Base-by-base conservation (phyloP, 1,140 invertebrate genomes). In the Plutomurus gul region DNA sequence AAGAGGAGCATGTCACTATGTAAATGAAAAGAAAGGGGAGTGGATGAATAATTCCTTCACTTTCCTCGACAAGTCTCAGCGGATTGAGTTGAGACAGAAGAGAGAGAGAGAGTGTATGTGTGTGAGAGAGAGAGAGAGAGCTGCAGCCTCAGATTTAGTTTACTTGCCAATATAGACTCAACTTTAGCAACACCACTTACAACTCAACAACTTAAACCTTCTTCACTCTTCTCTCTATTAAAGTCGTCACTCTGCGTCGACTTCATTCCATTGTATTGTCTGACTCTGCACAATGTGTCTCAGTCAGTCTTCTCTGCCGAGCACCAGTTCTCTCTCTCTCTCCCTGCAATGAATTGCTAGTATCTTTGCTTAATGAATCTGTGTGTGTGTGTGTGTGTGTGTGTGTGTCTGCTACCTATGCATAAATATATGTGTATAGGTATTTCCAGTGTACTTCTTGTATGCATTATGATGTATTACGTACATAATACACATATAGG, bases 11-110 rank as follows among this genome's bases (percentile, higher is more conserved):
- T 47, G 72, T 47, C 39, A 47, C 72, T 47, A 49, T 47, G 72
- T 74, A 74, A 47, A 74, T 47, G 72, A 37, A 43, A 43, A 72
- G 70, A 72, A 72, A 70, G 76, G 37, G 36, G 56, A 77, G 56
- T 49, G 49, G 56, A 77, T 77, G 76, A 77, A 77, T 77, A 77
- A 77, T 77, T 77, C 40, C 76, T 77, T 70, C 43, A 65, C 75
- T 74, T 74, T 74, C 20, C 40, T 74, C 72, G 72, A 74, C 72
- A 74, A 74, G 40, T 72, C 70, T 72, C 70, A 40, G 20, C 36
- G 70, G 70, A 72, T 72, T 72, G 70, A 72, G 70, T 72, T 56
- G 49, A 56, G 49, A 22, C 49, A 18, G n/a, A n/a, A 30, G 70
- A 25, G 39, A 43, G 10, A 72, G 22, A 18, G 18, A 18, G 11